Base-by-base conservation (phyloP, 2,888 invertebrate species). In the Torymus texanus region DNA sequence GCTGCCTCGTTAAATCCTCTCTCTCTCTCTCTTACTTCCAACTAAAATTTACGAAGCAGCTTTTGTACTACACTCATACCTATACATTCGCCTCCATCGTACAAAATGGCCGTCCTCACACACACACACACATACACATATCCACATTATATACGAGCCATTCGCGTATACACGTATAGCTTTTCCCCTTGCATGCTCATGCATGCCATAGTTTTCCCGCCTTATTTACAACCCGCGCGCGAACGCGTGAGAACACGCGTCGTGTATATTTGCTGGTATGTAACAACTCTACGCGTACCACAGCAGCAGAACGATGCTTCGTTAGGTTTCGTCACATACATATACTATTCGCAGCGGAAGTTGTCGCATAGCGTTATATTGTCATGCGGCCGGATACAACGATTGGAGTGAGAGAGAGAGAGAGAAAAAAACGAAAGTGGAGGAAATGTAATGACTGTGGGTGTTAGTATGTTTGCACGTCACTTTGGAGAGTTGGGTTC, bases 21-120 rank as follows among this genome's bases (percentile, higher is more conserved):
- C 8, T 41, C 41, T 41, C 14, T 50, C 13, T 10, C 5, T 56
- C 65, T 13, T 29, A 41, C 65, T 56, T 50, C 21, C 63, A 21
- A n/a, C 8, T 16, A 55, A 71, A 77, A 77, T 77, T 71, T 71
- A 77, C 63, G 71, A 62, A 76, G 62, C 62, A 21, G 63, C 62
- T 56, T 62, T 76, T 62, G 56, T 62, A 5, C 62, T 41, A 41
- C 13, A 51, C 63, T 29, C 51, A 2, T 2, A 18, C 73, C 21
- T 16, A 74, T 21, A n/a, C 59, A 59, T 59, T 66, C 59, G 74
- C 67, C 75, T 29, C 65, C 68, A 75, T 56, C 63, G 24, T 8
- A 55, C 63, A 70, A 76, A 62, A 68, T 68, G 67, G 68, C 67
- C 53, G 72, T 12, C n/a, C 24, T n/a, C 59, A n/a, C 51, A 51